A percentile compares a stretch with the other conserved stretches of the same genome.
phyloP scores from a whole-genome alignment of 2,113 vertebrate genomes.

The Macrotus californicus region DNA sequence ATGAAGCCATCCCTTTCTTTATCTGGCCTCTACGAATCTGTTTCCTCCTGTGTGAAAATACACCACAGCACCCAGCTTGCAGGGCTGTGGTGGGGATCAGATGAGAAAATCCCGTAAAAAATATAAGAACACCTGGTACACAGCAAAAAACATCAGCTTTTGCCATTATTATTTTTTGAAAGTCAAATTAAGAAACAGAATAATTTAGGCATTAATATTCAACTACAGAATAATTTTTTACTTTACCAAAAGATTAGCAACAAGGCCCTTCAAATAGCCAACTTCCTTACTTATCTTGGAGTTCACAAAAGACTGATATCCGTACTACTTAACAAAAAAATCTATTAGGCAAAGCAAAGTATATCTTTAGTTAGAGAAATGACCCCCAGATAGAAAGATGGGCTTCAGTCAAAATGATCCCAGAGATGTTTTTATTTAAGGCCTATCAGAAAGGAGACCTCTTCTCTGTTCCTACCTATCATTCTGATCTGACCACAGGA shows the following conservation, averaged over 20 bases:
- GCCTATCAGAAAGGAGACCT: background rate
- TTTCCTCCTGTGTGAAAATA: background rate
- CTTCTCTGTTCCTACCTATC: background rate
- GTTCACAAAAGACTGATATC: background rate
- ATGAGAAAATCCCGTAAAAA: background rate
- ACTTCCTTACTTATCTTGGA: constrained; percentile 8
- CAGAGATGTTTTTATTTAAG: background rate
- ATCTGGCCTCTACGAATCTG: background rate
- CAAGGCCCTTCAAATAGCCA: background rate
- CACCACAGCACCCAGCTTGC: background rate
- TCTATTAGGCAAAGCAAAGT: background rate
- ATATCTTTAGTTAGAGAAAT: background rate
- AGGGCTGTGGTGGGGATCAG: background rate
- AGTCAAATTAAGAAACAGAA: background rate
- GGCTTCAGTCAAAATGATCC: background rate
- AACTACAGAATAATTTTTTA: constrained; percentile 12
- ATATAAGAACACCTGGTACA: background rate
- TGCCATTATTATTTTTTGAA: background rate
- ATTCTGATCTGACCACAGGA: background rate
- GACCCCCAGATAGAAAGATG: background rate
- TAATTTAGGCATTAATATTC: constrained; percentile 28
- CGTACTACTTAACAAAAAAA: background rate
- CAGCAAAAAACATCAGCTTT: background rate
- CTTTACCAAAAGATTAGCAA: constrained; percentile 11
- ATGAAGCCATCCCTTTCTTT: background rate